A percentile compares a stretch with the other conserved stretches of the same genome.
phyloP scores from a whole-genome alignment of 1,140 invertebrate genomes.

The Macrostomum lignano region DNA sequence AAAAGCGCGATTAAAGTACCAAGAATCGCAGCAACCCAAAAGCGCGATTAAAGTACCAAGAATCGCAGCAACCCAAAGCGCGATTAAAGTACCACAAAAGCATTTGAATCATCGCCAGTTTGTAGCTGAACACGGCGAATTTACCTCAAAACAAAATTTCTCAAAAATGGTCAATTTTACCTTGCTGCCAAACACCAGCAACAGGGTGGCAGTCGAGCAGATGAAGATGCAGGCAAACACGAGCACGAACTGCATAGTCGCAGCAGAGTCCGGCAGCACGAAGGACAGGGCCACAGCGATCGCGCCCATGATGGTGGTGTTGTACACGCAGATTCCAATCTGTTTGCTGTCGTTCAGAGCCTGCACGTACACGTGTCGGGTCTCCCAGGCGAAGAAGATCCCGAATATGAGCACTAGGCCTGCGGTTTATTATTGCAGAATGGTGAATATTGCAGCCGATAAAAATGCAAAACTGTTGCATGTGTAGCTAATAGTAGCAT shows the following conservation, averaged over 20 bases:
- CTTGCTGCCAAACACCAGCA: conserved; percentile 4
- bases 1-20: no score
- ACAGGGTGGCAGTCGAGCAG: neutral
- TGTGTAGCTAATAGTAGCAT: no score
- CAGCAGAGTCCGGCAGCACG: neutral
- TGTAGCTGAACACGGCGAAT: no score
- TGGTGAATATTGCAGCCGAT: no score
- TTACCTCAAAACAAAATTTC: no score
- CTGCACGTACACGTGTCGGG: conserved; percentile 1
- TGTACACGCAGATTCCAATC: conserved; percentile 2
- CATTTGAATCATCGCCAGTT: no score
- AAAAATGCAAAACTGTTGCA: no score
- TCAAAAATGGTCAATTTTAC: no score
- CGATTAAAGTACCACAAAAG: no score
- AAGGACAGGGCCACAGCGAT: conserved; percentile 1
- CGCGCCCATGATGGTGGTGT: neutral
- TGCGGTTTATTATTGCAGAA: neutral
- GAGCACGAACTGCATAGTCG: neutral
- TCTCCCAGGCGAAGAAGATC: conserved; percentile 4
- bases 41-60: no score
- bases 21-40: no score
- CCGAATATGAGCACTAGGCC: conserved; percentile 8
- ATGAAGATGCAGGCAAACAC: neutral
- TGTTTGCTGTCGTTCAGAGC: neutral
- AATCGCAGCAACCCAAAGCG: no score